Conservation (phyloP, 2,888 invertebrate species). For the Chloroclysta siterata region DNA sequence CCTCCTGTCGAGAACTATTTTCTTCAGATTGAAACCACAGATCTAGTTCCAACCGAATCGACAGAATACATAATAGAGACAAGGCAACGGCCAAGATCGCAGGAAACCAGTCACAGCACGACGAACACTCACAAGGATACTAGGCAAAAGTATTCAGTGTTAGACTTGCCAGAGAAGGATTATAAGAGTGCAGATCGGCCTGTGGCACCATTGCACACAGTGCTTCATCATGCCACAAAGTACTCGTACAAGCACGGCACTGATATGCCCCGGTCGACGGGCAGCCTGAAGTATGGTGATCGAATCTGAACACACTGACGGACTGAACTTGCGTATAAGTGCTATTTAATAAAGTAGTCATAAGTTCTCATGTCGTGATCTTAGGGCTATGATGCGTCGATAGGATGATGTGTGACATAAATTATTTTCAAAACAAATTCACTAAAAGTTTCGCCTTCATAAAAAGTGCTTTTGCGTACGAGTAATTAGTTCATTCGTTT, state of each 20-base stretch:
- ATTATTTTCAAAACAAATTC: constrained; percentile 21
- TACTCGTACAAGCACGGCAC: constrained; percentile 46
- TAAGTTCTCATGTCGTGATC: constrained; percentile 51
- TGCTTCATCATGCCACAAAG: constrained; percentile 42
- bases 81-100: constrained; percentile 43
- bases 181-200: constrained; percentile 45
- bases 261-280: constrained; percentile 51
- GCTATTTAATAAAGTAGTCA: constrained; percentile 51
- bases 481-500: constrained; percentile 52
- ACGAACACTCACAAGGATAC: constrained; percentile 43
- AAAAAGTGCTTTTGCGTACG: constrained; percentile 40
- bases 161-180: constrained; percentile 46
- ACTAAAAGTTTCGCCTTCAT: not conserved
- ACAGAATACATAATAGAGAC: constrained; percentile 45
- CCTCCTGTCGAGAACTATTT: constrained; percentile 45
- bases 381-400: constrained; percentile 51
- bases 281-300: constrained; percentile 76
- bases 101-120: constrained; percentile 38
- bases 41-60: constrained; percentile 47
- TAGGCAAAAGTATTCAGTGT: constrained; percentile 50
- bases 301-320: constrained; percentile 51
- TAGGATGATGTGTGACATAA: constrained; percentile 48
- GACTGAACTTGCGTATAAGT: constrained; percentile 40
- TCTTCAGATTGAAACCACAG: constrained; percentile 44
- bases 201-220: constrained; percentile 28